Evolutionary conservation across 1,140 invertebrate species (phyloP).

Genomic region (Goniozus legneri): DNA sequence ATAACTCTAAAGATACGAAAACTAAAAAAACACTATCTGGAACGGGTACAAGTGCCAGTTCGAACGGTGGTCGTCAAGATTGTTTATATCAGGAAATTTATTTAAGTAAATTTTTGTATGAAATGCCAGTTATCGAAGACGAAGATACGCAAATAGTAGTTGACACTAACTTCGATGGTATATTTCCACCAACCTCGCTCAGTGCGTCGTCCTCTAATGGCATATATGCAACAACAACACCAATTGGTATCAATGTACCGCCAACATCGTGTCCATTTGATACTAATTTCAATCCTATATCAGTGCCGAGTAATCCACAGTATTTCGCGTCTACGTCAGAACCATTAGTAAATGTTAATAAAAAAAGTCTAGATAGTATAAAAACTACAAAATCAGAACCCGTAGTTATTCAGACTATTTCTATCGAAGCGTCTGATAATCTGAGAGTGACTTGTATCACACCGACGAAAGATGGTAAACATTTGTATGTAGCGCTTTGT

Average conservation of each 20-base stretch:
- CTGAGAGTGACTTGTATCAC: conserved; percentile 60
- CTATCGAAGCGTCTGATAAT: conserved; percentile 41
- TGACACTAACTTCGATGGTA: conserved; percentile 38
- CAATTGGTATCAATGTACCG: conserved; percentile 33
- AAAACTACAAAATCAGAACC: conserved; percentile 43
- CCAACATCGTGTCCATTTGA: conserved; percentile 40
- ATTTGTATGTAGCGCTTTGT: conserved; percentile 64
- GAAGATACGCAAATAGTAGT: conserved; percentile 44
- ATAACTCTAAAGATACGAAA: conserved; percentile 38
- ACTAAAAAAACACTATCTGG: conserved; percentile 48
- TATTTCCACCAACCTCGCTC: conserved; percentile 33
- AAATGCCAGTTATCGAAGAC: conserved; percentile 50
- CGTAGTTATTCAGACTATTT: conserved; percentile 45
- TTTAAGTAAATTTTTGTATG: conserved; percentile 48
- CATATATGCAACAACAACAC: conserved; percentile 32
- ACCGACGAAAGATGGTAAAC: conserved; percentile 62
- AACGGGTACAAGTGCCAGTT: conserved; percentile 52
- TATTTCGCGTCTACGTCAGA: conserved; percentile 50
- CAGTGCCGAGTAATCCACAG: conserved; percentile 31
- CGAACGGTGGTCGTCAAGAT: conserved; percentile 46
- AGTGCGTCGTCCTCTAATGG: conserved; percentile 46
- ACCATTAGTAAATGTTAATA: conserved; percentile 32
- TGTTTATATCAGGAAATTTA: conserved; percentile 49
- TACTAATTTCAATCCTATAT: conserved; percentile 46
- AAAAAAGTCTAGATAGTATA: conserved; percentile 37